Base-by-base conservation (phyloP, 92 coral and sea anemone genomes). In the Plumapathes pennacea region DNA sequence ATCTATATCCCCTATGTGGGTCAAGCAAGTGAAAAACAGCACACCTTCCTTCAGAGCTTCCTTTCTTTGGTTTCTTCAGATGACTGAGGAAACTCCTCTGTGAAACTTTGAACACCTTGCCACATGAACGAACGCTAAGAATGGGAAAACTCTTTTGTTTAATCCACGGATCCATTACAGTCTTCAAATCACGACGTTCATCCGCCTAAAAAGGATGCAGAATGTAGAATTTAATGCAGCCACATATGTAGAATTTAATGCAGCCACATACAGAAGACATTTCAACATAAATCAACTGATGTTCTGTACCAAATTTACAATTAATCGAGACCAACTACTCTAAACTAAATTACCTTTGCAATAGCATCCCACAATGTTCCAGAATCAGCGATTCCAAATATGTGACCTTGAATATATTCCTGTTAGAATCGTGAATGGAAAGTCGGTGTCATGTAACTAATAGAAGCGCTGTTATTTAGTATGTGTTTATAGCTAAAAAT, bases 121-220 rank as follows among this genome's bases (percentile, higher is more conserved):
- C 40, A 34, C n/a, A 34, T 34, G 13, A 34, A 34, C 40, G 40
- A 8, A 8, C 40, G 40, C 40, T 34, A 34, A 34, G 13, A 13
- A 83, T 70, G 1, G 89, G 89, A 28, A 76, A 83, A 24, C 89
- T 67, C 27, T 70, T 62, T 52, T 83, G 85, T n/a, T 72, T 54
- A 10, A 67, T 83, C 84, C 89, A 83, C 3, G 64, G 62, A 34
- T 50, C 43, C 89, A 83, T 83, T 20, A 76, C 50, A 41, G 47
- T 52, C n/a, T 53, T 32, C 10, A 83, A 53, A 52, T 76, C 67
- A 17, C 69, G 50, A 3, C 62, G 38, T 32, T 56, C 66, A 40
- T 69, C 69, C 29, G 64, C 84, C 84, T 83, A 41, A 17, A 45
- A 15, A 53, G n/a, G 3, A 53, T 4, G 19, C 8, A 13, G 10